These are phyloP conservation scores for Ataeniobius toweri DNA, from an alignment of 2,797 vertebrate genomes.

Conservation along the genomic window DNA sequence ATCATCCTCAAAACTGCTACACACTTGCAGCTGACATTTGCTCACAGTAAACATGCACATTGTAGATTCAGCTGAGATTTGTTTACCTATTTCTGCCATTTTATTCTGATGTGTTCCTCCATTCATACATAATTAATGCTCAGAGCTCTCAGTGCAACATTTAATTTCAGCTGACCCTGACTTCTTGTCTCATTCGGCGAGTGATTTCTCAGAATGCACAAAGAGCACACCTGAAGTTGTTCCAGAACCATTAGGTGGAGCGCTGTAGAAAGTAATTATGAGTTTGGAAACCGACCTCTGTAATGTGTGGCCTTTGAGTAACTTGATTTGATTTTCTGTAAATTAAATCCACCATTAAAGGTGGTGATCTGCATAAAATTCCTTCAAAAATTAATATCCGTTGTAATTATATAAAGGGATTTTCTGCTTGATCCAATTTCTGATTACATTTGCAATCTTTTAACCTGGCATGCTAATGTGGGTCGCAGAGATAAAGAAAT, in stretches of 20 bases:
- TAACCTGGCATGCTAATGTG: conserved; percentile 33
- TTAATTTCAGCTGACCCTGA: conserved; percentile 30
- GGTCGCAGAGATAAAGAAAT: conserved; percentile 29
- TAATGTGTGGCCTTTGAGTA: not conserved
- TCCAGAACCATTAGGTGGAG: not conserved
- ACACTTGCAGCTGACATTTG: not conserved
- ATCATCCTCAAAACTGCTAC: not conserved
- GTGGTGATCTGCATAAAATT: conserved; percentile 20
- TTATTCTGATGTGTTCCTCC: not conserved
- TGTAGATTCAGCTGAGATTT: conserved; percentile 4
- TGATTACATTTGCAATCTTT: conserved; percentile 44
- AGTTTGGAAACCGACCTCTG: conserved; percentile 4
- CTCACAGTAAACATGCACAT: not conserved
- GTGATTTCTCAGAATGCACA: conserved; percentile 25
- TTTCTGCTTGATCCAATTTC: conserved; percentile 19
- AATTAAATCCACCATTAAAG: conserved; percentile 14
- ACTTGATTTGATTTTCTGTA: conserved; percentile 4
- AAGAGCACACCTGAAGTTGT: conserved; percentile 11
- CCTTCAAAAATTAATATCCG: conserved; percentile 35
- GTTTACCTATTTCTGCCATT: conserved; percentile 19
- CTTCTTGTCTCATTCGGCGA: conserved; percentile 17
- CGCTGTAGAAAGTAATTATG: not conserved
- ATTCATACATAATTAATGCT: conserved; percentile 39
- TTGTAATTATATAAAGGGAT: conserved; percentile 9
- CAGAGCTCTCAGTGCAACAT: conserved; percentile 2